Percentiles rank a stretch among this genome's conserved stretches.
These are phyloP conservation scores for Ranitomeya imitator DNA, from an alignment of 2,113 vertebrate species.

Conservation along the genomic window DNA sequence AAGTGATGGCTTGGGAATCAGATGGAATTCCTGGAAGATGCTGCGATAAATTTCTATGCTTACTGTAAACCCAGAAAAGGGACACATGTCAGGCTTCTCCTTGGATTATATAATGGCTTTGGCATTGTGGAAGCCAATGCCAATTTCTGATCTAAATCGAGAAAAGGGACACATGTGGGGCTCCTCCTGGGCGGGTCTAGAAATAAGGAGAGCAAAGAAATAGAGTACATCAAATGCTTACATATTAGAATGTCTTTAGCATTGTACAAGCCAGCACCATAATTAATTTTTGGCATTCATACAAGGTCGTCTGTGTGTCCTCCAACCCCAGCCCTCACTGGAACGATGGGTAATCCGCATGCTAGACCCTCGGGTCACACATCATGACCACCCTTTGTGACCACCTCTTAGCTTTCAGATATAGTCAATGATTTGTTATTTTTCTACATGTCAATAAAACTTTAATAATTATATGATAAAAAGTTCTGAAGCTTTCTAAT, in stretches of 20 bases:
- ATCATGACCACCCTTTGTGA: neutral
- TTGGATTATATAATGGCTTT: too few species aligned
- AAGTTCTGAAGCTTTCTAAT: neutral
- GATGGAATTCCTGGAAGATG: constrained; percentile 36
- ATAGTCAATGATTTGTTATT: neutral
- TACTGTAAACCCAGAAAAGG: constrained; percentile 1
- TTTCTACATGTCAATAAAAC: neutral
- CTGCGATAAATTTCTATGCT: constrained; percentile 28
- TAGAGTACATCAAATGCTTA: neutral
- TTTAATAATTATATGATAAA: neutral
- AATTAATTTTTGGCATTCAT: neutral
- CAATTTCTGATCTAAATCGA: too few species aligned
- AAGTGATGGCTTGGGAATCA: neutral
- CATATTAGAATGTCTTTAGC: neutral
- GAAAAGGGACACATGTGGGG: neutral
- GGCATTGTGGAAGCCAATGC: too few species aligned
- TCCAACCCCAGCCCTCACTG: neutral
- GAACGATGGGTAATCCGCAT: neutral
- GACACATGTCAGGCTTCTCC: too few species aligned
- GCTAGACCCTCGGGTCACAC: neutral
- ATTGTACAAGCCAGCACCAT: neutral
- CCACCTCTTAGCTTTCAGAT: neutral
- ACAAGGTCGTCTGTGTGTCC: too few species aligned
- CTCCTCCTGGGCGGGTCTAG: neutral
- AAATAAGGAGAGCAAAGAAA: neutral